Base-by-base conservation (phyloP, 2,113 vertebrate genomes). In the Climacteris rufus region DNA sequence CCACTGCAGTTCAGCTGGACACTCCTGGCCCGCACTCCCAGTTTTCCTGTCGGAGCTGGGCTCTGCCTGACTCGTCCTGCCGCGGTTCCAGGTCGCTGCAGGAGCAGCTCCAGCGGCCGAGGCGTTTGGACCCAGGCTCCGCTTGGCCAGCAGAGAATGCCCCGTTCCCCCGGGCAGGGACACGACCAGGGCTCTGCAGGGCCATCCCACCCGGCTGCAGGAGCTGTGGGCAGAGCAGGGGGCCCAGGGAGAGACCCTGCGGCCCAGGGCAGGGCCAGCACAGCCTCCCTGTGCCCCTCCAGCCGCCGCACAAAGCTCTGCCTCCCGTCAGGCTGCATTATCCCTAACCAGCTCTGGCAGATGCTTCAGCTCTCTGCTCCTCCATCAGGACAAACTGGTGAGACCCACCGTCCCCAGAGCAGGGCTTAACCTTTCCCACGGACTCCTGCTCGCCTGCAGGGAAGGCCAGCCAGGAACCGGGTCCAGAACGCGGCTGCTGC, bases 321-420 rank as follows among this genome's bases (percentile, higher is more conserved):
- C 39, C 81, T 89, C 63, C 30, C 1, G 16, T 97, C 96, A 83
- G 72, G 57, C 40, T 65, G 94, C 95, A 90, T 95, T 95, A 93
- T 63, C 89, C 81, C 91, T 96, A 96, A 97, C 7, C 23, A 96
- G 89, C 85, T 68, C 75, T 84, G 96, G 90, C 97, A 96, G 86
- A 79, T 3, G 17, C 93, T 91, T 56, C 93, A 68, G 86, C 86
- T 44, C 87, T 72, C 87, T 82, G 82, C 83, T 91, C 25, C 85
- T 92, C 91, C 87, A 61, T 35, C 71, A 5, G 37, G 74, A 68
- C 77, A 61, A 57, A 80, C 53, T 17, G 57, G 79, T 52, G 25
- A 68, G 75, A 68, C 21, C 71, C 83, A 52, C 44, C 53, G 86
- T 92, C 76, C 71, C 10, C 1, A 85, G 76, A 45, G 87, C 74